A percentile compares a stretch with the other conserved stretches of the same genome.
Conservation (phyloP, 2,888 invertebrate species). For the Phalangium opilio region DNA sequence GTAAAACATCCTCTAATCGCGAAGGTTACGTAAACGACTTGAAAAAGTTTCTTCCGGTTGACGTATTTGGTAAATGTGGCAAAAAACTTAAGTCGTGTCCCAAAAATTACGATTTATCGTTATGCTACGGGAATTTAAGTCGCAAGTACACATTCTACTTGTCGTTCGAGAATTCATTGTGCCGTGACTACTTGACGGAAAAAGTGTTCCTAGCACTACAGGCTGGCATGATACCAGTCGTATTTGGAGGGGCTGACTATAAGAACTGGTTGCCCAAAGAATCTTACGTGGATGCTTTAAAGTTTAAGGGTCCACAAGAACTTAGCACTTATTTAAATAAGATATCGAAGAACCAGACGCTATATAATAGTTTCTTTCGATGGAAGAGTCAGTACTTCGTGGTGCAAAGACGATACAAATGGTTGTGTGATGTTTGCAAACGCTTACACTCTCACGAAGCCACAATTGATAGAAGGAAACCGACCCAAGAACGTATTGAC, state of each 20-base stretch:
- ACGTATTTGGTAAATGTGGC: constrained; percentile 20
- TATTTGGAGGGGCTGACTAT: constrained; percentile 19
- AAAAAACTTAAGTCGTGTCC: not conserved
- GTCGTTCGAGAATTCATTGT: constrained; percentile 19
- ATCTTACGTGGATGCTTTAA: constrained; percentile 27
- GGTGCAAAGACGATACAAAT: not conserved
- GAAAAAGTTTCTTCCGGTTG: constrained; percentile 15
- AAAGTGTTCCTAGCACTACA: constrained; percentile 16
- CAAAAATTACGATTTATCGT: constrained; percentile 4
- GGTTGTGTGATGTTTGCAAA: constrained; percentile 7
- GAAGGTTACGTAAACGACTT: constrained; percentile 17
- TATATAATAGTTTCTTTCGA: constrained; percentile 10
- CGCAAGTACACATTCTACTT: constrained; percentile 15
- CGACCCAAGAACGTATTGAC: too few relatives aligned
- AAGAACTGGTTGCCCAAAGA: constrained; percentile 25
- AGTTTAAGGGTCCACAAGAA: constrained; percentile 9
- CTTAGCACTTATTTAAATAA: constrained; percentile 9
- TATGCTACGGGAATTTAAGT: constrained; percentile 10
- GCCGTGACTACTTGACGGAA: constrained; percentile 19
- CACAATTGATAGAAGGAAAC: too few relatives aligned
- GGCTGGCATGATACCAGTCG: constrained; percentile 16
- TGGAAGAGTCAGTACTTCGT: constrained; percentile 25
- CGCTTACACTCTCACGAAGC: constrained; percentile 5
- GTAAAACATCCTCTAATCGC: constrained; percentile 15
- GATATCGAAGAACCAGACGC: constrained; percentile 8